A percentile compares a stretch with the other conserved stretches of the same genome.
Evolutionary conservation across 2,888 invertebrate genomes (phyloP).

Genomic region (Melanostoma mellinum): DNA sequence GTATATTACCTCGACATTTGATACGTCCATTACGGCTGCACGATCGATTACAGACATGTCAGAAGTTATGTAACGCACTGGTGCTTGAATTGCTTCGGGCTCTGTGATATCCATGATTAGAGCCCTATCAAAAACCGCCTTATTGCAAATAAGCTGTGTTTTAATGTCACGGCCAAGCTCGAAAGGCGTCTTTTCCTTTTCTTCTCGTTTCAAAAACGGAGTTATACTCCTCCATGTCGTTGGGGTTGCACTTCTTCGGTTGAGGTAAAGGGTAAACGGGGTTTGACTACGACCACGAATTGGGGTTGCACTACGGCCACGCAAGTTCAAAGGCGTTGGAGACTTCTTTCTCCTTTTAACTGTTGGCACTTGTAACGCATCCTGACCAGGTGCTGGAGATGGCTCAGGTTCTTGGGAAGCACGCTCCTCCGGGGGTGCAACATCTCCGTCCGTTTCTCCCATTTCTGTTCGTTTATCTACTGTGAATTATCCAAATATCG

Average conservation of each 20-base stretch:
- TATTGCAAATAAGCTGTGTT: conserved; percentile 80
- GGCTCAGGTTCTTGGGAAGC: conserved; percentile 79
- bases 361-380: conserved; percentile 79
- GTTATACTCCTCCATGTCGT: conserved; percentile 82
- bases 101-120: conserved; percentile 82
- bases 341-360: conserved; percentile 81
- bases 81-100: conserved; percentile 76
- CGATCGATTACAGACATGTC: conserved; percentile 82
- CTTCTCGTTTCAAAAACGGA: conserved; percentile 81
- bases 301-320: conserved; percentile 81
- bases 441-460: conserved; percentile 81
- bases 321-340: conserved; percentile 80
- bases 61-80: conserved; percentile 82
- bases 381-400: conserved; percentile 77
- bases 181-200: conserved; percentile 82
- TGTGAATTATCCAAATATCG: conserved; percentile 75
- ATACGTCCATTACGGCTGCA: conserved; percentile 82
- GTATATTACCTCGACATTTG: conserved; percentile 82
- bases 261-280: conserved; percentile 80
- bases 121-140: conserved; percentile 81
- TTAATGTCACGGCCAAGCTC: conserved; percentile 81
- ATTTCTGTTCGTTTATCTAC: conserved; percentile 76
- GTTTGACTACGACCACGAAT: conserved; percentile 81
- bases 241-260: conserved; percentile 81
- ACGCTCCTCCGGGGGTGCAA: conserved; percentile 77